These are phyloP conservation scores for Tinea trinotella DNA, from an alignment of 2,888 invertebrate genomes.

Conservation along the genomic window DNA sequence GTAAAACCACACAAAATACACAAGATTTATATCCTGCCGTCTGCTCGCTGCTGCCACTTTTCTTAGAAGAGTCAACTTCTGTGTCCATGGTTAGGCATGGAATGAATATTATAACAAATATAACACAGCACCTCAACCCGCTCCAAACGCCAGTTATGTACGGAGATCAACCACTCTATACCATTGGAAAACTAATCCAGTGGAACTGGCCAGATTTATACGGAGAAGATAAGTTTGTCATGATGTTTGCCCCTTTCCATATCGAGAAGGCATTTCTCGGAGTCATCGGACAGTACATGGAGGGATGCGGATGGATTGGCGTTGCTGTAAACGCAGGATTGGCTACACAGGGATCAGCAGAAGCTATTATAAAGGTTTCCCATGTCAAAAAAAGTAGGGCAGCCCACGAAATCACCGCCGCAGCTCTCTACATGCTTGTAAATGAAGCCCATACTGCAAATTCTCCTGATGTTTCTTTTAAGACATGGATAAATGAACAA, in stretches of 20 bases:
- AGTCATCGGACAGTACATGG: conserved; percentile 20
- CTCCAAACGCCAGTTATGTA: conserved; percentile 20
- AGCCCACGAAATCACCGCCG: conserved; percentile 20
- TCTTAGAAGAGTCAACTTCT: too few species aligned
- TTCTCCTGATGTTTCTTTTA: too few species aligned
- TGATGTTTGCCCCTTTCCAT: conserved; percentile 20
- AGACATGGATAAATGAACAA: too few species aligned
- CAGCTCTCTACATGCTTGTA: conserved; percentile 18
- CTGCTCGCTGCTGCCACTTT: too few species aligned
- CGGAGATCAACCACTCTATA: conserved; percentile 19
- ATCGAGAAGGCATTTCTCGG: conserved; percentile 20
- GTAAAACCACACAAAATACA: too few species aligned
- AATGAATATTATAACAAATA: too few species aligned
- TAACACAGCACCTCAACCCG: conserved; percentile 18
- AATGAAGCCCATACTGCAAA: conserved; percentile 19
- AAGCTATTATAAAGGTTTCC: conserved; percentile 18
- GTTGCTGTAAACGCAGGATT: conserved; percentile 20
- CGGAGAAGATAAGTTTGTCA: conserved; percentile 19
- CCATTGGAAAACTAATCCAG: conserved; percentile 19
- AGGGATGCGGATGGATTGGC: conserved; percentile 18
- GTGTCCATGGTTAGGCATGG: too few species aligned
- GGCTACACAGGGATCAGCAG: conserved; percentile 17
- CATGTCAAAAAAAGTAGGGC: conserved; percentile 20
- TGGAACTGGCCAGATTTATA: conserved; percentile 20
- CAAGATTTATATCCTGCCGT: too few species aligned